Evolutionary conservation across 2,888 invertebrate genomes (phyloP).

Genomic region (Fragum sueziense): DNA sequence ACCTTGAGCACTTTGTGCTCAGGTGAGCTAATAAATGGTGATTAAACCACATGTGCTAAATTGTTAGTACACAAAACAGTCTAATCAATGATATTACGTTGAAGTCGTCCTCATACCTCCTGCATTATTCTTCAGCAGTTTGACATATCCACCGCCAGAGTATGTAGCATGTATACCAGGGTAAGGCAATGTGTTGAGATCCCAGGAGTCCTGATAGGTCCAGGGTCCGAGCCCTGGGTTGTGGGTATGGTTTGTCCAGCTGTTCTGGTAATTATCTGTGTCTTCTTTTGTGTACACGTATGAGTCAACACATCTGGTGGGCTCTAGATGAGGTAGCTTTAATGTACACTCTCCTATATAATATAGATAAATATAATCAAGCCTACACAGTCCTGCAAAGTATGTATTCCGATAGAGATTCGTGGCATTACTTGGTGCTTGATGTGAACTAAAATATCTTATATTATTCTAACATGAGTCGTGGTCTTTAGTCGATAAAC

Average conservation of each 20-base stretch:
- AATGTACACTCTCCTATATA: slow-evolving; percentile 9
- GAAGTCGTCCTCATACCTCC: not conserved
- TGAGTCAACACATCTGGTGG: slow-evolving; percentile 41
- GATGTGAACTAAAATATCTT: too few species aligned
- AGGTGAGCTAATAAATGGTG: too few species aligned
- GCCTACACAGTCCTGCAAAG: too few species aligned
- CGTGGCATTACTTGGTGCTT: too few species aligned
- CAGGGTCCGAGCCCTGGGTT: slow-evolving; percentile 43
- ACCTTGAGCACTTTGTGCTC: too few species aligned
- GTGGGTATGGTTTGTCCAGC: slow-evolving; percentile 45
- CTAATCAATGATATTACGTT: too few species aligned
- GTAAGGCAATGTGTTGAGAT: slow-evolving; percentile 63
- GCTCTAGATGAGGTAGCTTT: not conserved
- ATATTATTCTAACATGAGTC: too few species aligned
- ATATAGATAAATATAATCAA: too few species aligned
- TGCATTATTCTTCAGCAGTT: slow-evolving; percentile 31
- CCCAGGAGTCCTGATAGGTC: slow-evolving; percentile 60
- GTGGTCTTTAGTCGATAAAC: too few species aligned
- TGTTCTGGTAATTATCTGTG: slow-evolving; percentile 45
- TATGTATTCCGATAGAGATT: too few species aligned
- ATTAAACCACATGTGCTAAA: too few species aligned
- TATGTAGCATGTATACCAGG: slow-evolving; percentile 65
- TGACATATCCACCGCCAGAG: slow-evolving; percentile 70
- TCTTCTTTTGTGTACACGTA: slow-evolving; percentile 63
- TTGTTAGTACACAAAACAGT: too few species aligned